Base-by-base conservation (phyloP, 2,888 invertebrate genomes). In the Cremastinae sp. region DNA sequence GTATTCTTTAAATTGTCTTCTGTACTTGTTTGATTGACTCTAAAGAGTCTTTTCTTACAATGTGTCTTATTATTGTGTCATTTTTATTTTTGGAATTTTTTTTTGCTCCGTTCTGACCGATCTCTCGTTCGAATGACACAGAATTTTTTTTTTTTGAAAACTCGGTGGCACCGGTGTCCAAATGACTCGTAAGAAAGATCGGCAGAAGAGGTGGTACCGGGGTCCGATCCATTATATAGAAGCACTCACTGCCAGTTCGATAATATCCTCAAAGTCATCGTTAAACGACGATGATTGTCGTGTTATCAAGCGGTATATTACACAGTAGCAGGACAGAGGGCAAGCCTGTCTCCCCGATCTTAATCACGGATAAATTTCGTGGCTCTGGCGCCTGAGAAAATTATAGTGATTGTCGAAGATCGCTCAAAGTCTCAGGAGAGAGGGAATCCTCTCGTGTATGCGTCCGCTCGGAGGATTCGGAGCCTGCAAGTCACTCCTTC, bases 401-500 rank as follows among this genome's bases (percentile, higher is more conserved):
- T 82, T 82, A 82, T 65, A 79, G 80, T 80, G 74, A 74, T 80
- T 79, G 64, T 71, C 66, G 77, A 54, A 74, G 64, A 74, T 51
- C 36, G 62, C 20, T 41, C 36, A 45, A 69, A 54, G 66, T 69
- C 43, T 76, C 74, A 65, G 59, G 51, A 68, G 68, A 68, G 41
- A 53, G 71, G 47, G 20, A 28, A 34, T 28, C 47, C 9, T 22
- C 12, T 5, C 28, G 0, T 14, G 14, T 18, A 14, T 38, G 38
- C 14, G 18, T n/a, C 14, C 0, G 28, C n/a, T 28, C 64, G 49
- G 68, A 64, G 47, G 45, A 3, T 47, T 18, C 36, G 14, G 64
- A 45, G 59, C 8, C 77, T 79, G 80, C 82, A 78, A 81, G 79
- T 80, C 80, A 78, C 59, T 78, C 78, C 41, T 69, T 70, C 72